phyloP scores from a whole-genome alignment of 2,888 invertebrate genomes.

The Drosophila flavopinicola region DNA sequence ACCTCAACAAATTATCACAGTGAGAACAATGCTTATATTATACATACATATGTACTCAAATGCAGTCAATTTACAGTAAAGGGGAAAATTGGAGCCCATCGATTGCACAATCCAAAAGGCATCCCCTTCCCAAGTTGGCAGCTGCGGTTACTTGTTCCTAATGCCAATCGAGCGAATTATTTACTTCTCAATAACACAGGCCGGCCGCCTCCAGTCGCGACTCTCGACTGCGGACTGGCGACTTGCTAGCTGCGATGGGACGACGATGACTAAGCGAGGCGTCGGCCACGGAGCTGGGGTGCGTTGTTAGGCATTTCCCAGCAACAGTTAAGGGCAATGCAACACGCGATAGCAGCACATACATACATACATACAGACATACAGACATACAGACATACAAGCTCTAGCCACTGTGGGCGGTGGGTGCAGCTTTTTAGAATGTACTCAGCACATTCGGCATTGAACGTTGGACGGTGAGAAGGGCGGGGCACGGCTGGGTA shows the following conservation, averaged over 20 bases:
- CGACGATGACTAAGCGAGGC: constrained; percentile 39
- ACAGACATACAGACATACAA: too few relatives aligned
- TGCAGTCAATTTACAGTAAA: too few relatives aligned
- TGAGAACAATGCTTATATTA: background rate
- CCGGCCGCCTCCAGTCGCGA: background rate
- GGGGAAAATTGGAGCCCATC: background rate
- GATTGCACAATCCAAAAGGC: constrained; percentile 8
- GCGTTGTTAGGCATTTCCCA: constrained; percentile 26
- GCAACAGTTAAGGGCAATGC: constrained; percentile 66
- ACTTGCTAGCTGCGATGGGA: background rate
- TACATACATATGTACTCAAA: too few relatives aligned
- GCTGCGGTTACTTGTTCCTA: constrained; percentile 15
- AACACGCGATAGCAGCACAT: constrained; percentile 57
- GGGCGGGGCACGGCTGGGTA: constrained; percentile 13
- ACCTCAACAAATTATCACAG: constrained; percentile 3
- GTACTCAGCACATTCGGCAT: constrained; percentile 18
- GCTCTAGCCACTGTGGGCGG: background rate
- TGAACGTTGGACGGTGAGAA: constrained; percentile 7
- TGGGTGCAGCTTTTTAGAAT: background rate
- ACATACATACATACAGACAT: background rate
- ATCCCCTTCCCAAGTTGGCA: background rate
- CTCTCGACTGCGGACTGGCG: background rate
- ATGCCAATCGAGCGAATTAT: background rate
- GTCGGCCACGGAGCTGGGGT: background rate
- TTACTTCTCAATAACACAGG: background rate